Evolutionary conservation across 2,888 invertebrate genomes (phyloP).

Genomic region (Platycheirus rosarum): DNA sequence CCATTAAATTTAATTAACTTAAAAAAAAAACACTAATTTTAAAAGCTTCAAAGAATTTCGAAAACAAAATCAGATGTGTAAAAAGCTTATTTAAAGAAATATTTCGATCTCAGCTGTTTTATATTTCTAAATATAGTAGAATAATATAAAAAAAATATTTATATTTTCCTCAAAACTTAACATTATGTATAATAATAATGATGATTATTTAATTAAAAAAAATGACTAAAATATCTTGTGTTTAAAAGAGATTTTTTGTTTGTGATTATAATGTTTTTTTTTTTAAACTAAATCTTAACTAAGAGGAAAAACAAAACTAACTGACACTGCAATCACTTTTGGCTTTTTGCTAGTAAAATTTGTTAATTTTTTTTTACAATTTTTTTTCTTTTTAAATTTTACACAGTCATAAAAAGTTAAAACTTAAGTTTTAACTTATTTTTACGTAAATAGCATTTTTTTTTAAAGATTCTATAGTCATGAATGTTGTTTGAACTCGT

Average conservation of each 20-base stretch:
- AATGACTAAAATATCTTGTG: constrained; percentile 66
- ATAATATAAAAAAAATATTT: constrained; percentile 42
- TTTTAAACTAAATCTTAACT: constrained; percentile 73
- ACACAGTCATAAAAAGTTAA: constrained; percentile 56
- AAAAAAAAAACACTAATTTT: constrained; percentile 5
- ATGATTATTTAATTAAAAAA: constrained; percentile 48
- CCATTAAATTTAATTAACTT: constrained; percentile 28
- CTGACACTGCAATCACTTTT: constrained; percentile 73
- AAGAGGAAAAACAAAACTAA: constrained; percentile 51
- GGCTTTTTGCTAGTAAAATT: constrained; percentile 69
- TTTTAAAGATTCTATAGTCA: constrained; percentile 44
- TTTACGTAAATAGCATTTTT: constrained; percentile 4
- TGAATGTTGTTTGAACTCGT: constrained; percentile 42
- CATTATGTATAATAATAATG: constrained; percentile 8
- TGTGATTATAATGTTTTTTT: constrained; percentile 75
- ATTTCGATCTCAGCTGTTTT: constrained; percentile 29
- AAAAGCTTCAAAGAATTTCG: constrained; percentile 25
- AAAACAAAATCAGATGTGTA: constrained; percentile 1
- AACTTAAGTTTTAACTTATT: constrained; percentile 25
- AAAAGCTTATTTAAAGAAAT: constrained; percentile 8
- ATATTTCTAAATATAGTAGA: constrained; percentile 15
- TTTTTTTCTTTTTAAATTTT: constrained; percentile 15
- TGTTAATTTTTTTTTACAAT: constrained; percentile 29
- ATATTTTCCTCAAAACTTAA: constrained; percentile 31
- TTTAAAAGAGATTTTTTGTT: constrained; percentile 37